Conservation (phyloP, 2,888 invertebrate genomes). For the Aspidapion aeneum region DNA sequence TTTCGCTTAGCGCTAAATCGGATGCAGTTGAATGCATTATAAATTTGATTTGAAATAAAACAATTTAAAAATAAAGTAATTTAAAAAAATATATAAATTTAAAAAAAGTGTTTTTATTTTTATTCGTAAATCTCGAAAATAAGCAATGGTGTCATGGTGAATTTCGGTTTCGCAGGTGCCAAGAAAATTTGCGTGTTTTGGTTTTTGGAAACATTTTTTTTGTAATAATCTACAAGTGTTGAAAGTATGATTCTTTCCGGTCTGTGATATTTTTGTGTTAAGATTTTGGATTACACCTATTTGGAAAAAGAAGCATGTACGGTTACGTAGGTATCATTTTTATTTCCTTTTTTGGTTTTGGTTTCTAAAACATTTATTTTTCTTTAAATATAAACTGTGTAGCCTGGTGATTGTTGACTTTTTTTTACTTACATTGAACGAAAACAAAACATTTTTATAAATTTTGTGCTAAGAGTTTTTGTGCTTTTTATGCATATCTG, state of each 20-base stretch:
- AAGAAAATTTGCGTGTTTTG: background rate
- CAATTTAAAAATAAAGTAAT: too few relatives aligned
- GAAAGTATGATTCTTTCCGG: background rate
- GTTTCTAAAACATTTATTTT: too few relatives aligned
- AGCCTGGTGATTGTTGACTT: too few relatives aligned
- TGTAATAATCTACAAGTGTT: background rate
- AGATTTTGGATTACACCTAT: background rate
- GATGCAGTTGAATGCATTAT: too few relatives aligned
- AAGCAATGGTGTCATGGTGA: background rate
- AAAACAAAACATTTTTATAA: too few relatives aligned
- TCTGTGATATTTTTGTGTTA: background rate
- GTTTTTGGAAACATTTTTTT: background rate
- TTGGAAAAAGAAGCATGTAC: constrained; percentile 29
- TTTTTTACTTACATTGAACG: too few relatives aligned
- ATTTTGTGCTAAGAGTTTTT: too few relatives aligned
- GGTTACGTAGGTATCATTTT: constrained; percentile 33
- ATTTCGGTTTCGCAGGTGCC: background rate
- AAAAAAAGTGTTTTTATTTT: background rate
- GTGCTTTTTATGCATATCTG: too few relatives aligned
- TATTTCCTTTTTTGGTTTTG: constrained; percentile 13
- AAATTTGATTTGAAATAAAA: too few relatives aligned
- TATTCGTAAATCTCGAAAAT: background rate
- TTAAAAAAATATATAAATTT: too few relatives aligned
- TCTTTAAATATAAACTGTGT: too few relatives aligned
- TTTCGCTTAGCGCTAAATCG: too few relatives aligned